phyloP scores from a whole-genome alignment of 1,140 invertebrate genomes.

The Drosophila mauritiana region DNA sequence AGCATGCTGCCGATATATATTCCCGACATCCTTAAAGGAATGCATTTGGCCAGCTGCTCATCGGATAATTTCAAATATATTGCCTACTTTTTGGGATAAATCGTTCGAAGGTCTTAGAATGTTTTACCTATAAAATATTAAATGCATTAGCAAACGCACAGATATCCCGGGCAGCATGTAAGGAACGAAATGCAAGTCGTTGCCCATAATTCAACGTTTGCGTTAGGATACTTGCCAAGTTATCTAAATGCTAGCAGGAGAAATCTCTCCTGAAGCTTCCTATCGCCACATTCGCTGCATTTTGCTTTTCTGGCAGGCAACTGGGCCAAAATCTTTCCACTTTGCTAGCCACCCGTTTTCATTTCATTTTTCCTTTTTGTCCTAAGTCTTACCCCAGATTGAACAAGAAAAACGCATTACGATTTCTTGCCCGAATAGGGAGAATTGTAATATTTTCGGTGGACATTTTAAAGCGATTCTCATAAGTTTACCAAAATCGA shows the following conservation, averaged over 20 bases:
- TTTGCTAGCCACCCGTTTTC: constrained; percentile 24
- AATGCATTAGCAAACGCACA: constrained; percentile 41
- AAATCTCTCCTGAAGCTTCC: constrained; percentile 26
- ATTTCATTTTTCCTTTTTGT: constrained; percentile 12
- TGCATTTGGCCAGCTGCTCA: constrained; percentile 36
- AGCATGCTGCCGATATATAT: constrained; percentile 17
- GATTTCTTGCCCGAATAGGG: constrained; percentile 1
- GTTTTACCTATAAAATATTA: constrained; percentile 50
- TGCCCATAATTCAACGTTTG: constrained; percentile 53
- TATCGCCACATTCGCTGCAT: constrained; percentile 10
- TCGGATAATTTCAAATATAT: constrained; percentile 51
- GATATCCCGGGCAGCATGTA: constrained; percentile 1
- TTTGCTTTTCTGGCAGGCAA: constrained; percentile 32
- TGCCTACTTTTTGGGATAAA: constrained; percentile 42
- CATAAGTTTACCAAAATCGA: not conserved
- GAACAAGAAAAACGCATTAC: constrained; percentile 63
- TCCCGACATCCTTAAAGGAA: constrained; percentile 1
- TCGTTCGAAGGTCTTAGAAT: constrained; percentile 12
- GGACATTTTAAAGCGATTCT: constrained; percentile 32
- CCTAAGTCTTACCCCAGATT: constrained; percentile 37
- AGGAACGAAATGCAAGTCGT: constrained; percentile 16
- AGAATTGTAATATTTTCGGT: constrained; percentile 41
- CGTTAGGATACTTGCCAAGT: constrained; percentile 46
- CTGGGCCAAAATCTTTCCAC: constrained; percentile 47
- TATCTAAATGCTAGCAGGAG: constrained; percentile 44